Base-by-base conservation (phyloP, 2,113 vertebrate species). In the Electrona antarctica region DNA sequence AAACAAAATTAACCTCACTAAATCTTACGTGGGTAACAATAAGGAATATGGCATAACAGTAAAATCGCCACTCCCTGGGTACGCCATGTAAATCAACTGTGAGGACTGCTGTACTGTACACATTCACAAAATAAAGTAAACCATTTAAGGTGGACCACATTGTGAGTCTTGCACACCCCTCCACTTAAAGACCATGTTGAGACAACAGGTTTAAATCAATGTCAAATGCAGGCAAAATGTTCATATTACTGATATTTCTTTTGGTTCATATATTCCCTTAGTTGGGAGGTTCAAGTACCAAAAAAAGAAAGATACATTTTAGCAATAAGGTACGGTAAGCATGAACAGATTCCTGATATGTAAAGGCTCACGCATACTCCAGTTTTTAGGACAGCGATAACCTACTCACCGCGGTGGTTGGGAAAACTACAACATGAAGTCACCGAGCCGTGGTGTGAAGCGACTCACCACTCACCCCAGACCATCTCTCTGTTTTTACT, bases 21-120 rank as follows among this genome's bases (percentile, higher is more conserved):
- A 67, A 41, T 62, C 14, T 57, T n/a, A 57, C 8, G 66, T 58
- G 64, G 65, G 71, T 14, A 69, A 77, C 61, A 79, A 79, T 63
- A 79, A 41, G 15, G 33, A 82, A 56, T 52, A 11, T 65, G 78
- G 77, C 33, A 13, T 76, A 41, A 15, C 69, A 76, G 74, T 79
- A 87, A 88, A 85, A 88, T 85, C 89, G 87, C 60, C 73, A 62
- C 62, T 84, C 70, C 70, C 67, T 60, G 21, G 79, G 56, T 85
- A 83, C 73, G 84, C 67, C 65, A 69, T 60, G 76, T 73, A 68
- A 64, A 72, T 58, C 64, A 69, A 81, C 47, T 61, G 65, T n/a
- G 1, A 49, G 49, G 54, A 74, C 52, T 47, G 66, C 61, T 52
- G 11, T 13, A 54, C 11, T 54, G 51, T 54, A 54, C 59, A 46